Evolutionary conservation across 2,797 vertebrate species (phyloP).

Genomic region (Halcyon leucocephala): DNA sequence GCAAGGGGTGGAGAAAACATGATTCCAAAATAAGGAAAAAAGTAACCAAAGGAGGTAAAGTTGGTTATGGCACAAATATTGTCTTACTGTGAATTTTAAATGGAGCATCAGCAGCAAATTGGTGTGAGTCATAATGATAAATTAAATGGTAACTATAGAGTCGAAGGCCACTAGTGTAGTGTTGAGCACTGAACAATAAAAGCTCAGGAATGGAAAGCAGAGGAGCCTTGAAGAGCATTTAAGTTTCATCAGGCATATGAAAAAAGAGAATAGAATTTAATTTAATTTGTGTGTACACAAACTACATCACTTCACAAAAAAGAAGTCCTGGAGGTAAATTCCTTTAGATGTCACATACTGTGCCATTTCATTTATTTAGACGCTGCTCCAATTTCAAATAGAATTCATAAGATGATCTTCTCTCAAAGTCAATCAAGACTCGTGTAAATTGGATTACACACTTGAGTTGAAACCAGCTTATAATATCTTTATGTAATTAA

Average conservation of each 20-base stretch:
- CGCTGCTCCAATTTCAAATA: neutral
- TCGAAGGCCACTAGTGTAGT: neutral
- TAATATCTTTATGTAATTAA: neutral
- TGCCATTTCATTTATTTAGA: conserved; percentile 17
- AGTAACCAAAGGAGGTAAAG: neutral
- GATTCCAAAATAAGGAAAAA: neutral
- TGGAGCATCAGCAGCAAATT: neutral
- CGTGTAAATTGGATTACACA: neutral
- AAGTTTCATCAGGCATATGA: neutral
- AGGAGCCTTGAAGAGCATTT: neutral
- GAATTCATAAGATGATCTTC: neutral
- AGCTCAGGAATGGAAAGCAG: neutral
- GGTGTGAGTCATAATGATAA: neutral
- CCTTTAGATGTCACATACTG: neutral
- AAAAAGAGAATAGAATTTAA: neutral
- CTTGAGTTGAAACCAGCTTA: neutral
- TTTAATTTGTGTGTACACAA: neutral
- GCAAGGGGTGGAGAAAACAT: neutral
- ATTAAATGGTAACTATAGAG: neutral
- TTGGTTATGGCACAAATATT: neutral
- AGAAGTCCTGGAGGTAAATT: neutral
- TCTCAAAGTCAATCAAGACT: neutral
- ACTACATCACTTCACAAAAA: neutral
- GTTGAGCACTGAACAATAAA: neutral
- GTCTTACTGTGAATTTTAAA: neutral